Base-by-base conservation (phyloP, 53 echinoderm and acorn worm genomes). In the Echinometra lucunter region DNA sequence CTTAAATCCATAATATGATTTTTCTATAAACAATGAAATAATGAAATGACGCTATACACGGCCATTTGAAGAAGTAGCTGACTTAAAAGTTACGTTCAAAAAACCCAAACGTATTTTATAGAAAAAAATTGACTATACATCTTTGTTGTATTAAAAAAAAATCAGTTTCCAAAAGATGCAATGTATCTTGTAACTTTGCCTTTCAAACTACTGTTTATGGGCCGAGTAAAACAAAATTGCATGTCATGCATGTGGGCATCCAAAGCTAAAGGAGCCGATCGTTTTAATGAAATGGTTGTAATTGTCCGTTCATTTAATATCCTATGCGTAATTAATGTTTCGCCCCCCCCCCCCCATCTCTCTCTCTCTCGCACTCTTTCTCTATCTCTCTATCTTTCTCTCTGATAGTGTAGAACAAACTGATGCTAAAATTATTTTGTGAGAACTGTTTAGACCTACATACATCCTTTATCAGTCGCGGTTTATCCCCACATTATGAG, bases 401-500 rank as follows among this genome's bases (percentile, higher is more conserved):
- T 81, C 19, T 72, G 19, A 25, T 8, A 8, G 0, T 18, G 27
- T 25, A 2, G 47, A 49, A 12, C 85, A 85, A 85, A 30, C 49
- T 85, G 13, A n/a, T 28, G 6, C 47, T 85, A 30, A 85, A 85
- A n/a, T n/a, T n/a, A n/a, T 19, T 25, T 85, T 49, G 19, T n/a
- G 85, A 49, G n/a, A 85, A 85, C 85, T 27, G 45, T 85, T 28
- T 45, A 83, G 85, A 83, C 85, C n/a, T 47, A 45, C 15, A 83
- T 49, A 28, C 85, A 85, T 49, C 85, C 28, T 85, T 85, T 49
- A 85, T n/a, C 85, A 47, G 85, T 30, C 11, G 27, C 28, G 49
- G 9, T n/a, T 85, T 90, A 58, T 60, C 47, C 38, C 70, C 69
- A 42, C 47, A 91, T 44, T 91, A 91, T 91, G 91, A 91, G 21